These are phyloP conservation scores for Drosophila pseudotakahashii DNA, from an alignment of 2,888 invertebrate species.

Conservation along the genomic window DNA sequence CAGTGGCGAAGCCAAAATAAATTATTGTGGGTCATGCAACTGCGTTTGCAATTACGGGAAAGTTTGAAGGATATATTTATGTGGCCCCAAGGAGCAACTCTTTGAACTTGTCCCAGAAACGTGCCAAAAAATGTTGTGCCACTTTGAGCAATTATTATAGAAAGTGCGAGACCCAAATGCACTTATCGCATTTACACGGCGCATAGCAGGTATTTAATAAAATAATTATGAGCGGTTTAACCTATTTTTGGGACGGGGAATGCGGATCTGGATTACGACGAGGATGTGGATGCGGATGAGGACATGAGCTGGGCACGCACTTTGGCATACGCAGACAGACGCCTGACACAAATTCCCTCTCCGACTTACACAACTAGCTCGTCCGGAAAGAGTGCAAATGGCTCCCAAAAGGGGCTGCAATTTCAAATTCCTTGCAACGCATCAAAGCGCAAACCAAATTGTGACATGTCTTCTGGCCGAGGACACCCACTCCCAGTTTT, in stretches of 20 bases:
- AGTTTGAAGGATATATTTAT: constrained; percentile 28
- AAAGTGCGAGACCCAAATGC: constrained; percentile 51
- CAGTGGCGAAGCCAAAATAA: constrained; percentile 32
- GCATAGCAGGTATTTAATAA: constrained; percentile 55
- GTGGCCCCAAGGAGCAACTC: constrained; percentile 42
- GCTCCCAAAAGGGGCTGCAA: constrained; percentile 44
- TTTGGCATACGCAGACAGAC: constrained; percentile 66
- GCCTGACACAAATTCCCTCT: constrained; percentile 76
- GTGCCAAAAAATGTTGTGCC: constrained; percentile 25
- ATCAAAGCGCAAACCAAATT: constrained; percentile 61
- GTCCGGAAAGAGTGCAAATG: constrained; percentile 35
- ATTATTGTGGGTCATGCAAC: constrained; percentile 44
- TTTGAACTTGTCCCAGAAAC: constrained; percentile 74
- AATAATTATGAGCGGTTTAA: constrained; percentile 52
- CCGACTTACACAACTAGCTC: constrained; percentile 69
- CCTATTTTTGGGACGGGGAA: neutral
- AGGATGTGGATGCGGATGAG: constrained; percentile 1
- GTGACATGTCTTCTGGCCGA: constrained; percentile 63
- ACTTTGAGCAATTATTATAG: constrained; percentile 30
- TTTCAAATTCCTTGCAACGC: constrained; percentile 63
- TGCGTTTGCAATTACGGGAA: constrained; percentile 31
- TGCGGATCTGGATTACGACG: constrained; percentile 2
- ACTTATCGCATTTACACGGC: constrained; percentile 52
- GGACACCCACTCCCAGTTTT: constrained; percentile 9
- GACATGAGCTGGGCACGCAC: constrained; percentile 57